Percentiles rank a stretch among this genome's conserved stretches.
phyloP scores from a whole-genome alignment of 2,888 invertebrate genomes.

The Mycogona germanica region DNA sequence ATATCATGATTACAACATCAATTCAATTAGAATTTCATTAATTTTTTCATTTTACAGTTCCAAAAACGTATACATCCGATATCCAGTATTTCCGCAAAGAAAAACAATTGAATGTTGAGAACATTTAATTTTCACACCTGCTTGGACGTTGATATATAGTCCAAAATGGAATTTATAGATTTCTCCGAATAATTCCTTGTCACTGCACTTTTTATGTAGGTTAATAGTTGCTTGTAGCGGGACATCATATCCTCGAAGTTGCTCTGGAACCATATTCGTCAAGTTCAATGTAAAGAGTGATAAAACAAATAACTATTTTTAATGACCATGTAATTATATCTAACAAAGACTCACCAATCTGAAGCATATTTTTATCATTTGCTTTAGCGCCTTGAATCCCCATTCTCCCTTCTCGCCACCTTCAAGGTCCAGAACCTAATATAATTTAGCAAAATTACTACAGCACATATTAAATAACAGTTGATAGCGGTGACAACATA shows the following conservation, averaged over 20 bases:
- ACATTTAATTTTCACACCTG: conserved; percentile 53
- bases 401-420: conserved; percentile 98
- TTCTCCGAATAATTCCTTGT: conserved; percentile 99
- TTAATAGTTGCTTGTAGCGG: conserved; percentile 87
- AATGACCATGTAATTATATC: neutral
- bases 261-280: conserved; percentile 43
- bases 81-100: neutral
- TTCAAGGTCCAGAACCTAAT: conserved; percentile 82
- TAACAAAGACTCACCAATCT: conserved; percentile 59
- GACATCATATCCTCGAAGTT: conserved; percentile 94
- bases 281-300: neutral
- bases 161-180: conserved; percentile 97
- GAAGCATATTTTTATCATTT: conserved; percentile 99
- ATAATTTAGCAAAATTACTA: too few species aligned
- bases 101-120: conserved; percentile 10
- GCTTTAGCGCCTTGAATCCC: conserved; percentile 99
- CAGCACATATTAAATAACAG: too few species aligned
- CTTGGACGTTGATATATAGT: conserved; percentile 98
- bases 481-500: too few species aligned
- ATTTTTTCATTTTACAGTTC: too few species aligned
- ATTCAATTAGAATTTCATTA: too few species aligned
- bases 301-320: neutral
- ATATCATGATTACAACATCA: too few species aligned
- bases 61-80: conserved; percentile 2
- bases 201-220: conserved; percentile 98